Evolutionary conservation across 2,888 invertebrate species (phyloP), one percentile per base, ranked within the genome.

Genomic region (Caenorhabditis sinica): DNA sequence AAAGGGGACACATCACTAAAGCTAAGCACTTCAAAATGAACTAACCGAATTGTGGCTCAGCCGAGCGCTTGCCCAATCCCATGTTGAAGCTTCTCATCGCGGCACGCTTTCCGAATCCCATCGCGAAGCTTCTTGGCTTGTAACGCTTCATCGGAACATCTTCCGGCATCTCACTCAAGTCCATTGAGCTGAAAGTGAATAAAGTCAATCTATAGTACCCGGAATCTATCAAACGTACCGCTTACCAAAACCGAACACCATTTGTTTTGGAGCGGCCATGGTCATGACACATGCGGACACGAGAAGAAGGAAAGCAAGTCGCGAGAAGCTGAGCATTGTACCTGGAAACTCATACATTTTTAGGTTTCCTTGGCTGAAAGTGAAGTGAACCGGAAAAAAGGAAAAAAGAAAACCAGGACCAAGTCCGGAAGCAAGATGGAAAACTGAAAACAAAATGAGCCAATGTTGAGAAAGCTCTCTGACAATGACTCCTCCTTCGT

Each of bases 31-130:
- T 5, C 1, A 36, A 43, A 30, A 17, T 11, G 15, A 40, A 71
- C 80, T 28, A 9, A 80, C 80, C 80, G 30, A 60, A 72, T 25
- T 65, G 58, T 60, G 72, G 58, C 66, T 73, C 68, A 2, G 85
- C 65, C 23, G 80, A 84, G 51, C 87, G 83, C 40, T 87, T 87
- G 17, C 87, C 87, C 69, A 87, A 87, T 33, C 87, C 87, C 87
- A 87, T 88, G 65, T 83, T 81, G 86, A 88, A 88, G 65, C 82
- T 79, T 60, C 84, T 76, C 58, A 86, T 74, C 36, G 69, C 83
- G 49, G 71, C 86, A 17, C 88, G 80, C 80, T 89, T 89, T 49
- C 88, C 88, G 82, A 89, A 87, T 56, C 88, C 88, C 88, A 89
- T 89, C n/a, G 87, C 83, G 25, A 85, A 85, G 53, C 81, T 76